Evolutionary conservation across 2,113 vertebrate genomes (phyloP).

Genomic region (Neogale vison): DNA sequence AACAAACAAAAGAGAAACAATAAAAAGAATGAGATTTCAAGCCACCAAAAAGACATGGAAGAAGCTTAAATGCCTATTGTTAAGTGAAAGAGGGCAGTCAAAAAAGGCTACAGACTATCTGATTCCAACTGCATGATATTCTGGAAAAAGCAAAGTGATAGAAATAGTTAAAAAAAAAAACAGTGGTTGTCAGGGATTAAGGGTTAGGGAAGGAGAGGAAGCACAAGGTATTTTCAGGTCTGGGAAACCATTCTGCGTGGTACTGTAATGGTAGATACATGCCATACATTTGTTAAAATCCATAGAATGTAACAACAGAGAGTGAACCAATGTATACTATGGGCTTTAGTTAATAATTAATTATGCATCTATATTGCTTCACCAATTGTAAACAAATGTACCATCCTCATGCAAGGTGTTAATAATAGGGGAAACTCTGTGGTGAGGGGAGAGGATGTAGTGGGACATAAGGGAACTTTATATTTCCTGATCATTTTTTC

Average conservation of each 20-base stretch:
- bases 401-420: neutral
- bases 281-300: neutral
- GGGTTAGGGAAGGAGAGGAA: neutral
- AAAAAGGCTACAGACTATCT: neutral
- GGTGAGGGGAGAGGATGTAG: neutral
- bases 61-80: neutral
- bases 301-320: neutral
- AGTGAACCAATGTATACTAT: neutral
- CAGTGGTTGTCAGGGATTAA: neutral
- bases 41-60: neutral
- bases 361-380: neutral
- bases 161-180: neutral
- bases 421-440: neutral
- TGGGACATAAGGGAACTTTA: neutral
- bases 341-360: neutral
- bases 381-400: neutral
- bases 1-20: neutral
- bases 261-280: neutral
- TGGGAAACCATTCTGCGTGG: neutral
- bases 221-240: neutral
- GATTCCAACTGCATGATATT: neutral
- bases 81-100: neutral
- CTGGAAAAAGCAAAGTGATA: neutral
- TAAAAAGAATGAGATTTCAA: neutral
- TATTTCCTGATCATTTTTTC: neutral